Percentiles rank a stretch among this genome's conserved stretches.
Conservation (phyloP, 2,888 invertebrate genomes). For the Latrodectus elegans region DNA sequence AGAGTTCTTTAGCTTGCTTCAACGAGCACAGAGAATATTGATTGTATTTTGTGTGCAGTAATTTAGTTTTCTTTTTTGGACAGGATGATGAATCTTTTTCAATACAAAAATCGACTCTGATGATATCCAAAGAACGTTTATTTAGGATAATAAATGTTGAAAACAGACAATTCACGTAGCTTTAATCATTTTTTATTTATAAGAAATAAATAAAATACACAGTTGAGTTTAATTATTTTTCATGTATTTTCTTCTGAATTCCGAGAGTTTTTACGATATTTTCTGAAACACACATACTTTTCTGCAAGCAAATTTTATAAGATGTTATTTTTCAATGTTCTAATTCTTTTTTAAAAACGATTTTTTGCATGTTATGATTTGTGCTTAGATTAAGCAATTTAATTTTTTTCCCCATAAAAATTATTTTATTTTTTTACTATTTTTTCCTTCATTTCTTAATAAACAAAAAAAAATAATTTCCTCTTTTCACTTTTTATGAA, state of each 20-base stretch:
- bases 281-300: background rate
- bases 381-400: too few relatives aligned
- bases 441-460: too few relatives aligned
- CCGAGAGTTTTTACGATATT: too few relatives aligned
- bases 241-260: too few relatives aligned
- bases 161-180: background rate
- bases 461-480: too few relatives aligned
- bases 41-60: slow-evolving; percentile 37
- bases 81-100: slow-evolving; percentile 59
- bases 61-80: slow-evolving; percentile 18
- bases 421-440: too few relatives aligned
- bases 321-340: background rate
- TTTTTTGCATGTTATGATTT: too few relatives aligned
- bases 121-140: slow-evolving; percentile 16
- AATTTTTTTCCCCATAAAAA: too few relatives aligned
- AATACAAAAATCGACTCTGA: slow-evolving; percentile 42
- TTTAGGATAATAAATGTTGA: slow-evolving; percentile 9
- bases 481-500: too few relatives aligned
- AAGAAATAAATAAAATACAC: background rate
- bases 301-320: background rate
- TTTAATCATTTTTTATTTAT: background rate
- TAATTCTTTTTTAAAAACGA: too few relatives aligned
- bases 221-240: too few relatives aligned
- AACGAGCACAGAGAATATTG: slow-evolving; percentile 50
- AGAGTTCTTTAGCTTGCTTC: slow-evolving; percentile 49